A percentile compares a stretch with the other conserved stretches of the same genome.
Evolutionary conservation across 2,113 vertebrate species (phyloP).

Genomic region (Stercorarius parasiticus): DNA sequence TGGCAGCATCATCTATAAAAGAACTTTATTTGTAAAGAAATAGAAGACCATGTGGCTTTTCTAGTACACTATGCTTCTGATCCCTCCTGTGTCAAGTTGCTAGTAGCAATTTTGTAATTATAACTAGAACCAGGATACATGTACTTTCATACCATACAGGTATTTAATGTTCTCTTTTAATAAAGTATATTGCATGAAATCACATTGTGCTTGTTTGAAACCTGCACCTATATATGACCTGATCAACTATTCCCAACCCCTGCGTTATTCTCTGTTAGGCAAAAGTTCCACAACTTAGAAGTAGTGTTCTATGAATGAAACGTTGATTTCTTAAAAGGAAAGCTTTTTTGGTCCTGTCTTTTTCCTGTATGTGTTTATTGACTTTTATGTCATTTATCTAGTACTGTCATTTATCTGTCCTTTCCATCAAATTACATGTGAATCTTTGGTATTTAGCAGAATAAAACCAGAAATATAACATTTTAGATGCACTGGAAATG

Average conservation of each 20-base stretch:
- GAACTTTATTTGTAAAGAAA: neutral
- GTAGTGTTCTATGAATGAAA: neutral
- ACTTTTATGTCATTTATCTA: neutral
- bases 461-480: neutral
- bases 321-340: neutral
- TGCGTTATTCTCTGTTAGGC: neutral
- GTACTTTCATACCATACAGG: neutral
- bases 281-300: neutral
- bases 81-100: neutral
- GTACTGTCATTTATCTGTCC: neutral
- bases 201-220: neutral
- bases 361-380: neutral
- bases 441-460: neutral
- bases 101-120: neutral
- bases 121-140: neutral
- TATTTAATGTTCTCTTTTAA: neutral
- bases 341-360: neutral
- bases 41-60: neutral
- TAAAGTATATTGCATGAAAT: neutral
- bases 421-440: neutral
- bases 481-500: neutral
- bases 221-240: neutral
- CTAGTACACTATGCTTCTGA: neutral
- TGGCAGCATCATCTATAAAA: neutral
- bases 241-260: neutral